Evolutionary conservation across 1,140 invertebrate genomes (phyloP), one percentile per base, ranked within the genome.

Genomic region (Musca domestica): DNA sequence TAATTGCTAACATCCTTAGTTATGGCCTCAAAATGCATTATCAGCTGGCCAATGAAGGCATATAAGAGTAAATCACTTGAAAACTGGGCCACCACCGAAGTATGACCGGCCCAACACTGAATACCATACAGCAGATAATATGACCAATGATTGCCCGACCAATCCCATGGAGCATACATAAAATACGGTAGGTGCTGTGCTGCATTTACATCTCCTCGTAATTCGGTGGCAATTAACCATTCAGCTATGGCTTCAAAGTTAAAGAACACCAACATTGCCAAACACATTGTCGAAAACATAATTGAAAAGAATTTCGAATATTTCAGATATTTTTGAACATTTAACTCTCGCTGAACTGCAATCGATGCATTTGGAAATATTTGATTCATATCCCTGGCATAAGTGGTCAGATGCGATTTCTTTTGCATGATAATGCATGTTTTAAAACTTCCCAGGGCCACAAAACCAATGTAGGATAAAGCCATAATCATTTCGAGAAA

Each of bases 21-120:
- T n/a, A 79, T 15, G 27, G 72, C 67, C n/a, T 80, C 74, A 5
- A 73, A 80, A 52, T 80, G 77, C 77, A 80, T 80, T 0, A 76
- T 69, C 12, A 80, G 65, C 48, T 75, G 71, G 0, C 74, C 76
- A 25, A 71, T 72, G 27, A 75, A 66, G 17, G 77, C 76, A 27
- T 70, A 73, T 14, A 80, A 69, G 34, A 80, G 1, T 0, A 80
- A 67, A 67, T 80, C 77, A 6, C 72, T 73, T 0, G 77, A 65
- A 7, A 80, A 75, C 30, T 80, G 77, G 3, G 74, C 76, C n/a
- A 76, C 66, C 0, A 74, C 76, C 7, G 77, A 71, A 7, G 76
- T 75, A 19, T 74, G 72, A 10, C 74, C 77, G 0, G 76, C 77
- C n/a, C 77, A 63, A 48, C 71, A 74, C 34, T 73, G 65, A 1